These are phyloP conservation scores for Grantiella picta DNA, from an alignment of 2,113 vertebrate genomes.

Conservation along the genomic window DNA sequence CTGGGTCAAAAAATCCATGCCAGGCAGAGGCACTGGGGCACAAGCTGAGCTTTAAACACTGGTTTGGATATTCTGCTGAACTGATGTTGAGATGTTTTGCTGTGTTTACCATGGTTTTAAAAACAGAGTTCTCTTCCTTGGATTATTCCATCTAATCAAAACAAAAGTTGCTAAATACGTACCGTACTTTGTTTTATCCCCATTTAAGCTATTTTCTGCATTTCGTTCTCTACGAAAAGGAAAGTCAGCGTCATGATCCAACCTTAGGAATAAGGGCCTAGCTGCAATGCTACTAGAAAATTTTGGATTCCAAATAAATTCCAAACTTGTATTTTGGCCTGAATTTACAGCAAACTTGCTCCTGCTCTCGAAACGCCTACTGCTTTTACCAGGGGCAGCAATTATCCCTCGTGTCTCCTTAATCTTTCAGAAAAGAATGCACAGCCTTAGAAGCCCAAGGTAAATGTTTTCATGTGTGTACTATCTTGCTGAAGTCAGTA, in stretches of 20 bases:
- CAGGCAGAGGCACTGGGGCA: neutral
- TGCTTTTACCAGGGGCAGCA: neutral
- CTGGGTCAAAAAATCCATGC: neutral
- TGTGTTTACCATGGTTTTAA: neutral
- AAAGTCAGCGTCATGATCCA: neutral
- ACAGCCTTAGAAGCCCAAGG: neutral
- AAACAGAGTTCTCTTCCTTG: neutral
- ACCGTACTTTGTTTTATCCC: neutral
- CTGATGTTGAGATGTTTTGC: neutral
- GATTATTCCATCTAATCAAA: neutral
- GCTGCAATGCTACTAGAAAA: neutral
- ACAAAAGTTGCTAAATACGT: neutral
- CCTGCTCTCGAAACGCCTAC: neutral
- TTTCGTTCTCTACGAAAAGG: neutral
- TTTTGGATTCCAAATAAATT: conserved; percentile 3
- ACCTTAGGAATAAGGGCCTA: neutral
- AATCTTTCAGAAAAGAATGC: neutral
- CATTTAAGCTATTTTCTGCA: neutral
- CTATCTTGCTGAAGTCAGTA: neutral
- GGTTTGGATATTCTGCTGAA: neutral
- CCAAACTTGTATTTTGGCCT: neutral
- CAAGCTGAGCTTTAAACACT: neutral
- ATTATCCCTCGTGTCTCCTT: neutral
- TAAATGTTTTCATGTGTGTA: neutral
- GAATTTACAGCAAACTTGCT: neutral